Percentiles rank a stretch among this genome's conserved stretches.
These are phyloP conservation scores for Drosophila picticornis DNA, from an alignment of 2,888 invertebrate species.

Conservation along the genomic window DNA sequence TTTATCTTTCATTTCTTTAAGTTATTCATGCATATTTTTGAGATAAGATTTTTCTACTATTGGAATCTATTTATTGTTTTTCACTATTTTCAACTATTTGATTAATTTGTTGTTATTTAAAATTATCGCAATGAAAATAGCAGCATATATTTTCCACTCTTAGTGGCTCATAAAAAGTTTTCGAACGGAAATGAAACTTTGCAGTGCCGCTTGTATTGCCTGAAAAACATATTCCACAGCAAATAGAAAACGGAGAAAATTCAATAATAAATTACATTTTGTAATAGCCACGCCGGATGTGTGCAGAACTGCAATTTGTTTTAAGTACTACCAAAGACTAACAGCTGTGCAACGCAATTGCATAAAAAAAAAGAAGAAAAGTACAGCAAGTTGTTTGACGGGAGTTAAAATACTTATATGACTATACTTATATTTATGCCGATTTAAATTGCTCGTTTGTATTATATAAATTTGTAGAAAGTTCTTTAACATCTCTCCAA, in stretches of 20 bases:
- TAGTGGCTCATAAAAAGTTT: constrained; percentile 50
- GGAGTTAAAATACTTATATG: not conserved
- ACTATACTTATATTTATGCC: not conserved
- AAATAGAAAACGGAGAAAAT: constrained; percentile 23
- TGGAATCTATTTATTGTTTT: not conserved
- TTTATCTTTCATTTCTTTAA: not conserved
- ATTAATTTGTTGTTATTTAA: not conserved
- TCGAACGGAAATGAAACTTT: constrained; percentile 40
- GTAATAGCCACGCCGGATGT: constrained; percentile 41
- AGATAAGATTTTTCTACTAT: not conserved
- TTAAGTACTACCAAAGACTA: not conserved
- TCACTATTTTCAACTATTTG: not conserved
- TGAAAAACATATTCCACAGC: not conserved
- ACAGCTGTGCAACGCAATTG: not conserved
- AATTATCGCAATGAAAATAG: constrained; percentile 14
- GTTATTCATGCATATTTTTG: not conserved
- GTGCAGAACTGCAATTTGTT: constrained; percentile 61
- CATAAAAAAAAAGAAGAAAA: not conserved
- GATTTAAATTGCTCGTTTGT: not conserved
- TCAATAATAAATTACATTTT: constrained; percentile 47
- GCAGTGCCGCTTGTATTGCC: constrained; percentile 7
- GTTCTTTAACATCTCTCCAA: not conserved
- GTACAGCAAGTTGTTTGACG: not conserved
- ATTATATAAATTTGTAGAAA: not conserved
- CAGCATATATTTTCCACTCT: constrained; percentile 46